A percentile compares a stretch with the other conserved stretches of the same genome.
phyloP scores from a whole-genome alignment of 2,888 invertebrate species.

The Diloba caeruleocephala region DNA sequence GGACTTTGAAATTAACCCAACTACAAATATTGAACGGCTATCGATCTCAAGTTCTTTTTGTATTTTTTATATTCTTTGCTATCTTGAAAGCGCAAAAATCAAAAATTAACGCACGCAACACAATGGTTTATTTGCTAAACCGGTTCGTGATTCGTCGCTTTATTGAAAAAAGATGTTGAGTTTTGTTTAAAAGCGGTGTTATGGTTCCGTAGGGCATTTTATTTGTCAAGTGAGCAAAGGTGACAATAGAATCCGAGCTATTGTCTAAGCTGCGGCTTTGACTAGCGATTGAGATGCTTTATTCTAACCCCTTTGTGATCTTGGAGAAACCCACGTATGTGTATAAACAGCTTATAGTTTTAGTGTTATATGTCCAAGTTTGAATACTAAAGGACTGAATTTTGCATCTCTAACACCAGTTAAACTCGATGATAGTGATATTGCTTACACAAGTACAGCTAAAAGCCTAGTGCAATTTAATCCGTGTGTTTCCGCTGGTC shows the following conservation, averaged over 20 bases:
- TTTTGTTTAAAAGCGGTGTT: neutral
- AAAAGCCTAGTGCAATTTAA: no score
- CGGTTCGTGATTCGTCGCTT: conserved; percentile 53
- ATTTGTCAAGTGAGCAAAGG: neutral
- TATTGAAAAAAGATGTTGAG: conserved; percentile 12
- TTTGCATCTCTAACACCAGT: no score
- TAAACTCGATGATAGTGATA: no score
- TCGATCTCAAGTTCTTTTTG: conserved; percentile 26
- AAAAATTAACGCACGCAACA: conserved; percentile 50
- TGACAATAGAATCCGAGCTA: neutral
- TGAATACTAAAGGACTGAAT: no score
- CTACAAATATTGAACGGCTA: conserved; percentile 14
- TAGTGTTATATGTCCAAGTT: no score
- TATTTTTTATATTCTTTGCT: conserved; percentile 12
- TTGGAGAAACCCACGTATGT: neutral
- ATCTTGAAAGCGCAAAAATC: conserved; percentile 36
- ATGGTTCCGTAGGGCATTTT: conserved; percentile 28
- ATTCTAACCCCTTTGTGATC: neutral
- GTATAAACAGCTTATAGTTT: no score
- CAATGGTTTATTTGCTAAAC: conserved; percentile 41
- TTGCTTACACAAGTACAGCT: no score
- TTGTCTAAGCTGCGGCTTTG: conserved; percentile 1
- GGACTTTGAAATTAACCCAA: conserved; percentile 1
- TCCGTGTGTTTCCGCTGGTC: no score
- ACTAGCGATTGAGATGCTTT: neutral